These are phyloP conservation scores for Heliconius ethilla DNA, from an alignment of 2,888 invertebrate genomes.

Conservation along the genomic window DNA sequence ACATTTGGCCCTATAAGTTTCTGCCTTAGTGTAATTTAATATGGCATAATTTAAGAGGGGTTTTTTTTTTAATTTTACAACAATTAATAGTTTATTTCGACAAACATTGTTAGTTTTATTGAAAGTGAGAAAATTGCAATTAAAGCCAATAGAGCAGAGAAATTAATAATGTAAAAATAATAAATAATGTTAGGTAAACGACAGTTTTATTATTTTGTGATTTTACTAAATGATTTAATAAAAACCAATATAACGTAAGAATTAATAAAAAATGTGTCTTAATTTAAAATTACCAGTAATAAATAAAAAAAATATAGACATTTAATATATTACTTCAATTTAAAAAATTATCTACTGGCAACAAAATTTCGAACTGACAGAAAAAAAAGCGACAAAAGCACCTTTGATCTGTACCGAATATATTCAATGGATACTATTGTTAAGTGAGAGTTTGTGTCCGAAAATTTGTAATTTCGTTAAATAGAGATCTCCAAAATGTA, in stretches of 20 bases:
- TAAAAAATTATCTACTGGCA: constrained; percentile 32
- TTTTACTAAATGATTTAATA: not conserved
- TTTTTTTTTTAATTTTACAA: not conserved
- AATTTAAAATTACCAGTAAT: no score
- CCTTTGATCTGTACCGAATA: constrained; percentile 63
- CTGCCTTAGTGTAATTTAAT: constrained; percentile 40
- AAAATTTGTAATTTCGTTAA: constrained; percentile 75
- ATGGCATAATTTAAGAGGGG: constrained; percentile 27
- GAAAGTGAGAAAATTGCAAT: not conserved
- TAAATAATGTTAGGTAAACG: not conserved
- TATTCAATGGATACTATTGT: constrained; percentile 51
- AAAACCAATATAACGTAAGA: not conserved
- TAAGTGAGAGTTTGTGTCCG: constrained; percentile 50
- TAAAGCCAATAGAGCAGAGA: no score
- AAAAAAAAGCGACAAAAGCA: constrained; percentile 36
- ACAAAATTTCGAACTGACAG: constrained; percentile 31
- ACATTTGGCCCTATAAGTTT: constrained; percentile 66
- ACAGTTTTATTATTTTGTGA: not conserved
- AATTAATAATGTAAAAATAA: no score
- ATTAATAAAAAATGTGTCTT: not conserved
- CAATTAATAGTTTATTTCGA: not conserved
- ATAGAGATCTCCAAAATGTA: constrained; percentile 68
- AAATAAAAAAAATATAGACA: not conserved
- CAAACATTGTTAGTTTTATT: not conserved
- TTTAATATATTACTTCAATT: not conserved